Percentiles rank a stretch among this genome's conserved stretches.
Conservation (phyloP, 2,797 vertebrate species). For the Picus viridis region DNA sequence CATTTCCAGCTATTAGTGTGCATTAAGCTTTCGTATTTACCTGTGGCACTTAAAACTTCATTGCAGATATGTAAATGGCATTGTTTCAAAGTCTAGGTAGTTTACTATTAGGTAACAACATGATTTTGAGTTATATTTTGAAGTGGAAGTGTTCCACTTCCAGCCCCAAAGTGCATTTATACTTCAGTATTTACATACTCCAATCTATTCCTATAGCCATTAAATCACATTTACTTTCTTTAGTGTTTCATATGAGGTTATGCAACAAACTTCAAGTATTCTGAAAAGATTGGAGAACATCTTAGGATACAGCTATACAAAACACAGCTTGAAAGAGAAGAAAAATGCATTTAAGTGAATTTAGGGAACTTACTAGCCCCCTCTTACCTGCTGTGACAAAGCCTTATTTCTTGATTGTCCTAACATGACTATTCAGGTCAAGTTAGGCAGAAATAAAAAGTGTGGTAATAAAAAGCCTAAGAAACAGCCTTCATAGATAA, state of each 20-base stretch:
- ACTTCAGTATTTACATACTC: neutral
- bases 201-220: neutral
- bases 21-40: neutral
- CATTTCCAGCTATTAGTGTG: neutral
- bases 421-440: neutral
- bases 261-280: neutral
- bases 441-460: neutral
- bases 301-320: neutral
- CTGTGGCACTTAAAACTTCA: neutral
- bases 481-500: neutral
- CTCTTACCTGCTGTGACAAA: neutral
- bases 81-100: neutral
- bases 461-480: neutral
- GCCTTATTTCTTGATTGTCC: neutral
- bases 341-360: neutral
- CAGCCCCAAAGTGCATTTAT: neutral
- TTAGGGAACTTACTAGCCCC: neutral
- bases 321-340: neutral
- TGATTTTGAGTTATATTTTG: neutral
- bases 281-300: neutral
- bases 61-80: neutral
- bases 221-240: neutral
- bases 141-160: neutral
- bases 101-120: neutral
- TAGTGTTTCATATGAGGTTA: neutral